Conservation (phyloP, 2,113 vertebrate species). For the Echinops telfairi region DNA sequence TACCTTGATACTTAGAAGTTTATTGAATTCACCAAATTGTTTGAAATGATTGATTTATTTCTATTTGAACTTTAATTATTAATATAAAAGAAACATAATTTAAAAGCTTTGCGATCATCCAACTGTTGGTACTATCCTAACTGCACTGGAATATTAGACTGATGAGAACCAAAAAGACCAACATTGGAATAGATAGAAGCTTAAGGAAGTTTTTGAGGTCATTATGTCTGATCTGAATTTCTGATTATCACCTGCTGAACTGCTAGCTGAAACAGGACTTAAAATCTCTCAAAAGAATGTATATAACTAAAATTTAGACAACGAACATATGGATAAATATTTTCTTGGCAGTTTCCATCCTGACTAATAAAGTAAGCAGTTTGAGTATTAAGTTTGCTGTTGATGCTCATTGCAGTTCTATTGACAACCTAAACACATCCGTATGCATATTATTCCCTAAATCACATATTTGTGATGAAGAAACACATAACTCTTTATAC, state of each 20-base stretch:
- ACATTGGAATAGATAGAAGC: background rate
- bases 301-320: constrained; percentile 75
- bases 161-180: background rate
- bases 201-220: constrained; percentile 54
- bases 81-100: background rate
- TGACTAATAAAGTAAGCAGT: constrained; percentile 73
- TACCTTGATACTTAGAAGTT: background rate
- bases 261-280: constrained; percentile 76
- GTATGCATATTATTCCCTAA: background rate
- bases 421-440: constrained; percentile 74
- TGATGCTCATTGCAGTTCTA: constrained; percentile 79
- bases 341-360: constrained; percentile 77
- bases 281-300: constrained; percentile 70
- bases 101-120: background rate
- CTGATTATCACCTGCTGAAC: constrained; percentile 79
- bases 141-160: background rate
- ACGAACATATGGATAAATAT: constrained; percentile 82
- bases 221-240: constrained; percentile 76
- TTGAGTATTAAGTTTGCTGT: constrained; percentile 79
- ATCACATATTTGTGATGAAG: constrained; percentile 53
- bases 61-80: background rate
- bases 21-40: background rate
- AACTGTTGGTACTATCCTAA: background rate
- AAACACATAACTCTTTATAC: background rate
- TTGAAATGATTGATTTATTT: background rate